phyloP scores from a whole-genome alignment of 2,113 vertebrate species.

The Andinoacara biseriatus region DNA sequence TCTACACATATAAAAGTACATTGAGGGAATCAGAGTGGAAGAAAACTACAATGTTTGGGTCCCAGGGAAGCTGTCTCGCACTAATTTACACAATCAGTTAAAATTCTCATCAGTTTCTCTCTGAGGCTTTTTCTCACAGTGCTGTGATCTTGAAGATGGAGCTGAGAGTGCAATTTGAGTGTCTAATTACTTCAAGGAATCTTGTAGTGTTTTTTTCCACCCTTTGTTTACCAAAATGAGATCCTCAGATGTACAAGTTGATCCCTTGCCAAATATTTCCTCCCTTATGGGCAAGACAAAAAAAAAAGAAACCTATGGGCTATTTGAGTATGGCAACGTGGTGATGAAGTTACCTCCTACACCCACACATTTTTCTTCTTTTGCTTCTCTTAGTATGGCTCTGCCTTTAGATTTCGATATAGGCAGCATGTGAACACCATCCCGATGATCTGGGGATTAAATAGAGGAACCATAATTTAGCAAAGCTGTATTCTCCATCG shows the following conservation, averaged over 20 bases:
- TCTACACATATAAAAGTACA: constrained; percentile 21
- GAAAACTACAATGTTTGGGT: constrained; percentile 36
- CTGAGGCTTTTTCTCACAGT: constrained; percentile 9
- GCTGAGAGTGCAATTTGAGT: constrained; percentile 36
- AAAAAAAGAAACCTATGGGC: constrained; percentile 52
- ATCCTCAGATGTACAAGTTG: constrained; percentile 43
- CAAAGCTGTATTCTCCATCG: neutral
- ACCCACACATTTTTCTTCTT: constrained; percentile 13
- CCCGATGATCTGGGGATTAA: constrained; percentile 86
- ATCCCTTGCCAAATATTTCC: constrained; percentile 21
- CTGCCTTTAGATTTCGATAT: constrained; percentile 90
- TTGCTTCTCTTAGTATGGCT: constrained; percentile 85
- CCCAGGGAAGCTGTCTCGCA: constrained; percentile 20
- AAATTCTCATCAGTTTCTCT: constrained; percentile 44
- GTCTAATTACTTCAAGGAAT: constrained; percentile 55
- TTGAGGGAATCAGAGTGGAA: constrained; percentile 29
- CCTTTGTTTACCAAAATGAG: constrained; percentile 41
- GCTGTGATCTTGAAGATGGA: constrained; percentile 38
- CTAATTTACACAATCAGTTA: constrained; percentile 38
- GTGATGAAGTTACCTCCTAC: constrained; percentile 45
- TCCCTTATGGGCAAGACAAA: constrained; percentile 25
- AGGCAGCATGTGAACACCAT: constrained; percentile 98
- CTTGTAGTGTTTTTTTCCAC: constrained; percentile 36
- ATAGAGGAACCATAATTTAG: neutral
- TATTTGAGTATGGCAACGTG: constrained; percentile 33